Evolutionary conservation across 2,113 vertebrate species (phyloP).

Genomic region (Eolophus roseicapilla): DNA sequence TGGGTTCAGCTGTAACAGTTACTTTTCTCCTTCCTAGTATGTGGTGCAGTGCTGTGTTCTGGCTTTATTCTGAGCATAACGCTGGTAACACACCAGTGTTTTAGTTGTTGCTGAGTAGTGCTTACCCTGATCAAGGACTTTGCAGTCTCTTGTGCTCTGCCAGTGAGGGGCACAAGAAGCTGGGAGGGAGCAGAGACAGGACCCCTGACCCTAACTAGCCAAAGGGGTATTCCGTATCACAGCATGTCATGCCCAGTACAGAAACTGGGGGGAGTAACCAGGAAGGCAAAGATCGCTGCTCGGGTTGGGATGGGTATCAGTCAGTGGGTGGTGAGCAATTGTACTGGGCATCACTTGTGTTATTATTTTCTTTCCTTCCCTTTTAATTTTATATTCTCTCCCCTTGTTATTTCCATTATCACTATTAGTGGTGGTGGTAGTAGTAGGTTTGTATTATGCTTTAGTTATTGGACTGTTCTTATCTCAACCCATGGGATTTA

Average conservation of each 20-base stretch:
- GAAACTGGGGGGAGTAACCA: neutral
- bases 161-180: neutral
- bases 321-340: neutral
- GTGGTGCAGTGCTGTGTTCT: neutral
- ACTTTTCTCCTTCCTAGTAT: neutral
- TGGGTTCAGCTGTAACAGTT: neutral
- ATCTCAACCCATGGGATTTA: neutral
- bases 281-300: neutral
- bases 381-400: neutral
- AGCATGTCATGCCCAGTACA: neutral
- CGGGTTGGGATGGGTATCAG: accelerated
- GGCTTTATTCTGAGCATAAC: neutral
- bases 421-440: neutral
- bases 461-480: neutral
- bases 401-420: neutral
- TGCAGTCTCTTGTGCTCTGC: neutral
- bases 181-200: neutral
- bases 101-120: neutral
- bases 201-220: neutral
- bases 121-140: neutral
- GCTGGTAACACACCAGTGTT: neutral
- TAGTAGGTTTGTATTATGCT: neutral
- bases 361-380: neutral
- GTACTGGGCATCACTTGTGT: neutral
- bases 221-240: neutral